phyloP scores from a whole-genome alignment of 2,888 invertebrate species.

The Cataglyphis cursor region DNA sequence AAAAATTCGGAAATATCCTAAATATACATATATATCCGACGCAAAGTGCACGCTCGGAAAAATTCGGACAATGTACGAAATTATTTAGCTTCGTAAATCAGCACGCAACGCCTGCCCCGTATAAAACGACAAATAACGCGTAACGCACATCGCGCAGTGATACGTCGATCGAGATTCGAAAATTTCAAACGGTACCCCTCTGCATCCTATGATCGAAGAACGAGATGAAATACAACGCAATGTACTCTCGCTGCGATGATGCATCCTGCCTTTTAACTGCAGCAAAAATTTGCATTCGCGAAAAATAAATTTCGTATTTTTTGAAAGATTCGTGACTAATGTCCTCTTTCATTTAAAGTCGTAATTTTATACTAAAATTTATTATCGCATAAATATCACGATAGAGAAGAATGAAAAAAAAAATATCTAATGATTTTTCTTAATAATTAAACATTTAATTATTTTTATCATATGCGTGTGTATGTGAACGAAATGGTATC shows the following conservation, averaged over 20 bases:
- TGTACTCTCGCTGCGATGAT: neutral
- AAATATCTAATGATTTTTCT: neutral
- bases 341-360: neutral
- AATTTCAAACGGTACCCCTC: conserved; percentile 8
- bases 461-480: neutral
- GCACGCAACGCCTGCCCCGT: neutral
- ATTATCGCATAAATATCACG: neutral
- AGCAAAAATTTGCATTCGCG: neutral
- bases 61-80: conserved; percentile 45
- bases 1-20: conserved; percentile 32
- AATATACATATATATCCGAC: conserved; percentile 2
- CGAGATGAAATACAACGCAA: neutral
- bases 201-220: neutral
- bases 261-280: neutral
- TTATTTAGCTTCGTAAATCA: conserved; percentile 51
- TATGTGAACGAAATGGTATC: neutral
- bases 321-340: neutral
- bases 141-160: neutral
- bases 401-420: neutral
- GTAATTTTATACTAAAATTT: neutral
- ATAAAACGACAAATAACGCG: neutral
- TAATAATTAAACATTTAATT: conserved; percentile 19
- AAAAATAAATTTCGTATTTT: neutral
- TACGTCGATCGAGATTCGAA: conserved; percentile 30
- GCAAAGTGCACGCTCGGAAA: conserved; percentile 17